Percentiles rank a stretch among this genome's conserved stretches.
These are phyloP conservation scores for Callopanchax toddi DNA, from an alignment of 2,113 vertebrate genomes.

Conservation along the genomic window DNA sequence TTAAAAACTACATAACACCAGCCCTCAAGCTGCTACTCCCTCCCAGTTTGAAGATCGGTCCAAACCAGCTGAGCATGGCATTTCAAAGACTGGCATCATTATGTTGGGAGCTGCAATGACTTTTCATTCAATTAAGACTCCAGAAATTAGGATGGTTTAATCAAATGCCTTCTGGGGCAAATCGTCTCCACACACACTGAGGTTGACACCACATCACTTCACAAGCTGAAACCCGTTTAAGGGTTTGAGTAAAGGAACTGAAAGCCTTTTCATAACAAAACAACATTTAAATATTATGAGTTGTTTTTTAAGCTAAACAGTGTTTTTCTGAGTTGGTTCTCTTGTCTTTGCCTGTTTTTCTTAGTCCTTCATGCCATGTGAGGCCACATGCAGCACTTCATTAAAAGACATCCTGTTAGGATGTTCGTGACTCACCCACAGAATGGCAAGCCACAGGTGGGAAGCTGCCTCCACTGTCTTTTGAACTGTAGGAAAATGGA, in stretches of 20 bases:
- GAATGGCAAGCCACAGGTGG: conserved; percentile 17
- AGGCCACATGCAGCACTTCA: conserved; percentile 8
- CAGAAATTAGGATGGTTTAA: conserved; percentile 42
- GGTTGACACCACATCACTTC: conserved; percentile 22
- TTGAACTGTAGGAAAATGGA: conserved; percentile 39
- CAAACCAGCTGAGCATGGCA: conserved; percentile 46
- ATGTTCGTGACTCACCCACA: conserved; percentile 50
- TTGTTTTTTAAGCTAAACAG: no score
- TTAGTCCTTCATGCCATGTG: conserved; percentile 16
- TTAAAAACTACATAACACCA: conserved; percentile 5
- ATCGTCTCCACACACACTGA: conserved; percentile 4
- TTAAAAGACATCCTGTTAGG: conserved; percentile 22
- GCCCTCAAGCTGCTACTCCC: conserved; percentile 3
- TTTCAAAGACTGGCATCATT: conserved; percentile 50
- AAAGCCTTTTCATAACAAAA: no score
- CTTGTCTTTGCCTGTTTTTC: not conserved
- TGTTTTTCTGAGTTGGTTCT: no score
- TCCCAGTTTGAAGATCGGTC: conserved; percentile 16
- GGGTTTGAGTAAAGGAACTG: not conserved
- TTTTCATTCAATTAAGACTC: conserved; percentile 56
- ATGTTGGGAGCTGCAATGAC: conserved; percentile 40
- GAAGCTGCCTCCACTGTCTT: conserved; percentile 28
- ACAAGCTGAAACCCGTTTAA: conserved; percentile 25
- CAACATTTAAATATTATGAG: no score
- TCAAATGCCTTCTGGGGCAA: conserved; percentile 45